A percentile compares a stretch with the other conserved stretches of the same genome.
Conservation (phyloP, 2,113 vertebrate genomes). For the Orycteropus afer region DNA sequence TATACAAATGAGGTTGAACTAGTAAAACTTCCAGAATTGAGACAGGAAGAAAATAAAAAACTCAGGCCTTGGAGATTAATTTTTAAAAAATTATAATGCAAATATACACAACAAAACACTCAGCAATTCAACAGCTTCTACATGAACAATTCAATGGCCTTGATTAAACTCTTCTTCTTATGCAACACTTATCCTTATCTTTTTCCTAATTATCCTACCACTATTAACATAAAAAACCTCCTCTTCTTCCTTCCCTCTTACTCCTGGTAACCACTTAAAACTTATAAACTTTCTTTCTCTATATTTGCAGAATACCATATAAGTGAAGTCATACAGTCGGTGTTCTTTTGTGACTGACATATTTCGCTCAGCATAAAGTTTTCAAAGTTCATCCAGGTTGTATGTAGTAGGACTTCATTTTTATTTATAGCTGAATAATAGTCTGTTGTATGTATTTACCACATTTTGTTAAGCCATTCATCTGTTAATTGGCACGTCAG, state of each 20-base stretch:
- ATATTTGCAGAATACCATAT: not conserved
- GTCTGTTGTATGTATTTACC: not conserved
- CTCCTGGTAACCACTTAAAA: not conserved
- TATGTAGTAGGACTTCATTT: not conserved
- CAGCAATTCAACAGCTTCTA: not conserved
- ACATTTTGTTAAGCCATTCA: not conserved
- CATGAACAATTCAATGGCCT: not conserved
- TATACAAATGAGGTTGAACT: not conserved
- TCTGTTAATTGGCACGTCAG: not conserved
- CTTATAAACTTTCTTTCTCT: not conserved
- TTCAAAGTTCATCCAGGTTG: not conserved
- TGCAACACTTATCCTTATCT: not conserved
- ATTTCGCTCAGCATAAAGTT: not conserved
- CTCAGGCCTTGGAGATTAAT: not conserved
- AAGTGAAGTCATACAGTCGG: not conserved
- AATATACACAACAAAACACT: not conserved
- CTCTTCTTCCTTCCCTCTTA: not conserved
- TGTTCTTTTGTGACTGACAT: not conserved
- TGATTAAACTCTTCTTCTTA: not conserved
- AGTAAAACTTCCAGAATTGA: not conserved
- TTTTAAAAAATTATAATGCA: not conserved
- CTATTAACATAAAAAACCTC: not conserved
- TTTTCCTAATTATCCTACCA: not conserved
- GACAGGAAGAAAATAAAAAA: not conserved
- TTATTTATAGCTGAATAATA: not conserved